These are phyloP conservation scores for Sciurus niger DNA, from an alignment of 2,113 vertebrate species.

Conservation along the genomic window DNA sequence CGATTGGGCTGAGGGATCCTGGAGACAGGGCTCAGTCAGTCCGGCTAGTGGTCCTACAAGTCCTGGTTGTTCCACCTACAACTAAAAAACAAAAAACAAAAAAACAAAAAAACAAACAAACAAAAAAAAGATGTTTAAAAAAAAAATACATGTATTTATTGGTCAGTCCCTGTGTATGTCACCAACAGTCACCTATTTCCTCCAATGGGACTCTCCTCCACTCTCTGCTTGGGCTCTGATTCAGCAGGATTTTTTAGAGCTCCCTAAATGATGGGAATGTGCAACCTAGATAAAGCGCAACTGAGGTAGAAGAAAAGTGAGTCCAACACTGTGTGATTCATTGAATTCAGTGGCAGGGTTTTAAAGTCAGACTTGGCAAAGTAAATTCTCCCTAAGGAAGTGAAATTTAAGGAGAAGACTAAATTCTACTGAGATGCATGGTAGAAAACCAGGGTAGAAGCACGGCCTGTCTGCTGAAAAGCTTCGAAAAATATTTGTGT, in stretches of 20 bases:
- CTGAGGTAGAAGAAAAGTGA: neutral
- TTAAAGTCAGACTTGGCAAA: slow-evolving; percentile 50
- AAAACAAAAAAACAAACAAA: no score
- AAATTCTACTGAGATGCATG: neutral
- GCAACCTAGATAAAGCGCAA: neutral
- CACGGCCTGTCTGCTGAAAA: slow-evolving; percentile 74
- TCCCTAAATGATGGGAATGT: neutral
- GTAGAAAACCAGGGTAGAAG: slow-evolving; percentile 25
- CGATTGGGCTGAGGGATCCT: no score
- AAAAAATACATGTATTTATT: neutral
- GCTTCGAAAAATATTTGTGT: slow-evolving; percentile 78
- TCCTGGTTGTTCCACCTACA: no score
- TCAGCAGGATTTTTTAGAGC: neutral
- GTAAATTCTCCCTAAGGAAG: slow-evolving; percentile 54
- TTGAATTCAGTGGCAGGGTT: slow-evolving; percentile 17
- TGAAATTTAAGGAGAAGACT: slow-evolving; percentile 49
- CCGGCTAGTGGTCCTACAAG: no score
- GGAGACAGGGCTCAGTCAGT: no score
- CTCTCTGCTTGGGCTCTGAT: neutral
- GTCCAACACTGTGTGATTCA: neutral
- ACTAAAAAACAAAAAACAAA: no score
- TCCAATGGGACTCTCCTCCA: neutral
- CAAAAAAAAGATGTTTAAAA: no score
- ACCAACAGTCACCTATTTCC: neutral
- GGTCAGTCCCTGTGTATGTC: neutral